Conservation (phyloP, 35 echinoderm and acorn worm genomes). For the Lytechinus pictus region DNA sequence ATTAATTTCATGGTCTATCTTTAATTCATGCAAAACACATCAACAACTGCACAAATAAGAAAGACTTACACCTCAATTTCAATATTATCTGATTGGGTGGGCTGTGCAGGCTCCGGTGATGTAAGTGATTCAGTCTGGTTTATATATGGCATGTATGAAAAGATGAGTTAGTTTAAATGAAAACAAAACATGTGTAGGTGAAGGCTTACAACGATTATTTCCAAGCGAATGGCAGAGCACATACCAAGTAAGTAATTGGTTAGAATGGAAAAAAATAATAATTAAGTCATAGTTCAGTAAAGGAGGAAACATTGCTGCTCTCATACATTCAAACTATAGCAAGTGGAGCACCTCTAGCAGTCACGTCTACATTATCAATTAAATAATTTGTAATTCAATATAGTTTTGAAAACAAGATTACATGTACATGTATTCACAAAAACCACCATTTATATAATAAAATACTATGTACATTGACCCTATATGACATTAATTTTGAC, state of each 20-base stretch:
- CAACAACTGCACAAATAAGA: not conserved
- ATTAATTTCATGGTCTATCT: no score
- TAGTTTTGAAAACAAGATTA: no score
- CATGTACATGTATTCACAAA: no score
- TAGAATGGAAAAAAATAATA: not conserved
- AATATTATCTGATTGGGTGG: not conserved
- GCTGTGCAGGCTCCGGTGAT: not conserved
- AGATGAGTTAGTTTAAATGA: not conserved
- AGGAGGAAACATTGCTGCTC: no score
- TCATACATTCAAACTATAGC: no score
- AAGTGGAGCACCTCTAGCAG: not conserved
- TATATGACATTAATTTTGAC: no score
- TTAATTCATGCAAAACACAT: no score
- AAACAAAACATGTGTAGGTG: not conserved
- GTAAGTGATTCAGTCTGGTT: not conserved
- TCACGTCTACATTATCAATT: not conserved
- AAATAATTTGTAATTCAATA: not conserved
- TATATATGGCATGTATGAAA: not conserved
- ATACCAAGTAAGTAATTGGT: not conserved
- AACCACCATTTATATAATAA: no score
- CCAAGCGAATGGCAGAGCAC: not conserved
- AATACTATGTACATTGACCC: no score
- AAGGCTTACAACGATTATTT: not conserved
- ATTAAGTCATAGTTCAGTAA: no score
- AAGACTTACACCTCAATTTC: slow-evolving; percentile 10